Base-by-base conservation (phyloP, 2,888 invertebrate genomes). In the Limnephilus lunatus region DNA sequence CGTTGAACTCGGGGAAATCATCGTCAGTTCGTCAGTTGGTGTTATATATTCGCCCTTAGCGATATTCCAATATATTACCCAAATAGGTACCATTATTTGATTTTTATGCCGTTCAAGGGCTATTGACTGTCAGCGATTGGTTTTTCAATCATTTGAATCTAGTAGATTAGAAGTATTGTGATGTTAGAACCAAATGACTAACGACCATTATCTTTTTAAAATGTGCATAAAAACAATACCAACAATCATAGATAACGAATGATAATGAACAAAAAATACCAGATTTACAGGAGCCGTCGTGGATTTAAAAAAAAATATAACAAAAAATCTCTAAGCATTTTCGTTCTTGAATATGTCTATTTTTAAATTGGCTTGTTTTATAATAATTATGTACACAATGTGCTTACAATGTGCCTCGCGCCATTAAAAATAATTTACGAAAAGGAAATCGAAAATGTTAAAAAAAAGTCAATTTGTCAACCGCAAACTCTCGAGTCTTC, bases 391-490 rank as follows among this genome's bases (percentile, higher is more conserved):
- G 53, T 53, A 15, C 3, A 19, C 19, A 53, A 68, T 68, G 68
- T 68, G 68, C 19, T 68, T 68, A 68, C 53, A 68, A 15, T 68
- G 19, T 68, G 25, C 68, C 68, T 68, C 68, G 25, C 9, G 68
- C 68, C 2, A 2, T 68, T 68, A 25, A 68, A 68, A 68, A 68
- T 88, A 88, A 88, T 88, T 88, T 44, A 32, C 80, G 31, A 14
- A 68, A 87, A 80, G 80, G 88, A 88, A 88, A 88, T 88, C 30
- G 88, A 85, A 85, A 39, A 44, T 39, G 53, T 15, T 35, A 88
- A 80, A 88, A 88, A 88, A 88, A 80, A 12, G n/a, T 25, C 68
- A 88, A 88, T 68, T 88, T 88, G 88, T 88, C 80, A 88, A 88
- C 88, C 88, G 86, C 86, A 86, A 90, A 90, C 25, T 44, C 25